Conservation (phyloP, 2,797 vertebrate genomes). For the Myoxocephalus aenaeus region DNA sequence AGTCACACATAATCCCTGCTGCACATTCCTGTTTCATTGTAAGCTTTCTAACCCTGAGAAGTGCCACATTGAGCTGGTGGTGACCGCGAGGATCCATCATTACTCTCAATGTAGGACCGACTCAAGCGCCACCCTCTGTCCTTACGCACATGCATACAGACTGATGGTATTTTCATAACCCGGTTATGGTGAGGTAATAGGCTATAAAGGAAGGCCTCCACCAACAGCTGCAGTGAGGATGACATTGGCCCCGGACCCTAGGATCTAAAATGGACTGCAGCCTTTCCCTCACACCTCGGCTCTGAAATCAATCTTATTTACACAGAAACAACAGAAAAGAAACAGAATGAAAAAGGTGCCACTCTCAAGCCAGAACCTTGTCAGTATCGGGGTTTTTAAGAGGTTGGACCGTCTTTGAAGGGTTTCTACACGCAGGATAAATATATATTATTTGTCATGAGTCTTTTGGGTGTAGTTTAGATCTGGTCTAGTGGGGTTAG, state of each 20-base stretch:
- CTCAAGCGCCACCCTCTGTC: conserved; percentile 57
- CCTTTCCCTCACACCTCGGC: conserved; percentile 41
- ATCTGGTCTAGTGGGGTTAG: background rate
- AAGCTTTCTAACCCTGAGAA: background rate
- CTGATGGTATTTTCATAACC: conserved; percentile 86
- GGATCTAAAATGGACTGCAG: conserved; percentile 66
- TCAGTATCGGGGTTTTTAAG: background rate
- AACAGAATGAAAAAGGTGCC: conserved; percentile 8
- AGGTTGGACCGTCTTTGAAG: background rate
- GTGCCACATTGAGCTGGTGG: conserved; percentile 15
- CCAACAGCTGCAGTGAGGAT: conserved; percentile 81
- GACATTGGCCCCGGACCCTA: conserved; percentile 67
- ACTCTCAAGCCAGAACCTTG: background rate
- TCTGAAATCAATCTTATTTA: conserved; percentile 16
- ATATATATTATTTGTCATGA: conserved; percentile 1
- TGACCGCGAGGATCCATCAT: conserved; percentile 40
- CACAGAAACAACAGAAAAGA: conserved; percentile 37
- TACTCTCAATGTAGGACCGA: conserved; percentile 65
- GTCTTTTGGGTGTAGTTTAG: conserved; percentile 13
- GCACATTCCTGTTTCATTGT: background rate
- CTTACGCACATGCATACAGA: conserved; percentile 63
- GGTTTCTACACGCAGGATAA: conserved; percentile 5
- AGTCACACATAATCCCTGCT: background rate
- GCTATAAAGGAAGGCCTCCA: conserved; percentile 77
- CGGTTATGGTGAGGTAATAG: conserved; percentile 80